Evolutionary conservation across 2,113 vertebrate genomes (phyloP), one percentile per base, ranked within the genome.

Genomic region (Piaya cayana): DNA sequence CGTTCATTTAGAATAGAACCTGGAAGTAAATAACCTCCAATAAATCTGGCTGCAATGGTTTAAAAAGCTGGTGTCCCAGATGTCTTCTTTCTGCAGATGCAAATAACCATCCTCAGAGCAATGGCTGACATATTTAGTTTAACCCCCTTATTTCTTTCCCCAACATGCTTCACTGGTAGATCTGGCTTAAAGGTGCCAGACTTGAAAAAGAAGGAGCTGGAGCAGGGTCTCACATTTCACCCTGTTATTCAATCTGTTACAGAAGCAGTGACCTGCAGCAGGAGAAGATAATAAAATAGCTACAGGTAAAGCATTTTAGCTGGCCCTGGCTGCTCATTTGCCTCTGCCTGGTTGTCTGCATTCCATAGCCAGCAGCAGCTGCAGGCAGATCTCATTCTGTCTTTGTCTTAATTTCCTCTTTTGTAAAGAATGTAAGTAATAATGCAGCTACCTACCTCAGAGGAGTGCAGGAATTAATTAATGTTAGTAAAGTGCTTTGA

Each of bases 401-500:
- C 79, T 88, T 89, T 84, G 63, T 79, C 47, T 93, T 86, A 71
- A 95, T 93, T 89, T 82, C 58, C 58, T 43, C 37, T 94, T 93
- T 88, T 88, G 82, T 90, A 86, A 94, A 92, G 83, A 91, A 76
- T 82, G 42, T 83, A 89, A 92, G 65, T 92, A 96, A 95, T 87
- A 88, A 87, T 26, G 77, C 80, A 95, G 42, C 78, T 82, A 79
- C 65, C 75, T 90, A 76, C 91, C 94, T 97, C 88, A 93, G 82
- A 96, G 89, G 56, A 88, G 42, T 11, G 4, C 69, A 85, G 81
- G 81, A 94, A 95, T 96, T 97, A 97, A 97, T 96, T 97, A 96
- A 94, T 95, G 81, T 92, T 94, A 94, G 94, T 82, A 92, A 95
- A 95, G 65, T 83, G 83, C 94, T 97, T 96, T 96, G 95, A 97